Percentiles rank a stretch among this genome's conserved stretches.
Evolutionary conservation across 2,797 vertebrate genomes (phyloP).

Genomic region (Diglossa cyanea): DNA sequence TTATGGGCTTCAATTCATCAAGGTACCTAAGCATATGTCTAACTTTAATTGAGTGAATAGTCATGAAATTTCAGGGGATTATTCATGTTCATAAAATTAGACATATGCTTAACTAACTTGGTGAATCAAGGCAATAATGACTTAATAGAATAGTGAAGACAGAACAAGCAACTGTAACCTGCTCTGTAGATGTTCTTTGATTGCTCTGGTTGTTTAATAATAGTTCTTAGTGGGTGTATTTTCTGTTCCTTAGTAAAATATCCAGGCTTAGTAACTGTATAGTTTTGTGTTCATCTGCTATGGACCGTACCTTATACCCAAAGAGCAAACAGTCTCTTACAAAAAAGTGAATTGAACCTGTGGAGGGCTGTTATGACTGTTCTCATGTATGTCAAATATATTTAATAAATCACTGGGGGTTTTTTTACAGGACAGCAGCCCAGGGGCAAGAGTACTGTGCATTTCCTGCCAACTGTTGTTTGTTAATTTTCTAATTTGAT

Average conservation of each 20-base stretch:
- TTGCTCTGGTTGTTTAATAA: background rate
- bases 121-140: background rate
- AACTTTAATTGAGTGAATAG: constrained; percentile 35
- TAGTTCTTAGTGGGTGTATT: background rate
- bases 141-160: background rate
- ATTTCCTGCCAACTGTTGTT: constrained; percentile 51
- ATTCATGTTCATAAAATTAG: constrained; percentile 26
- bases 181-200: background rate
- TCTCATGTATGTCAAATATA: background rate
- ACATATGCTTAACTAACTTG: constrained; percentile 10
- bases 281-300: background rate
- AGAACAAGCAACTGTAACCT: background rate
- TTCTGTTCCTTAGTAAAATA: background rate
- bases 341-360: background rate
- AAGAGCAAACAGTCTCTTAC: background rate
- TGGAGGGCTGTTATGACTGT: background rate
- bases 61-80: constrained; percentile 38
- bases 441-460: background rate
- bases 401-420: constrained; percentile 23
- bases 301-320: background rate
- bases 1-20: constrained; percentile 37
- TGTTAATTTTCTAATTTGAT: constrained; percentile 58
- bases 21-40: constrained; percentile 39
- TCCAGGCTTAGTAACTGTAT: background rate
- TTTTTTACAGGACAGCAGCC: constrained; percentile 33